phyloP scores from a whole-genome alignment of 2,797 vertebrate genomes.

The Gorsachius magnificus region DNA sequence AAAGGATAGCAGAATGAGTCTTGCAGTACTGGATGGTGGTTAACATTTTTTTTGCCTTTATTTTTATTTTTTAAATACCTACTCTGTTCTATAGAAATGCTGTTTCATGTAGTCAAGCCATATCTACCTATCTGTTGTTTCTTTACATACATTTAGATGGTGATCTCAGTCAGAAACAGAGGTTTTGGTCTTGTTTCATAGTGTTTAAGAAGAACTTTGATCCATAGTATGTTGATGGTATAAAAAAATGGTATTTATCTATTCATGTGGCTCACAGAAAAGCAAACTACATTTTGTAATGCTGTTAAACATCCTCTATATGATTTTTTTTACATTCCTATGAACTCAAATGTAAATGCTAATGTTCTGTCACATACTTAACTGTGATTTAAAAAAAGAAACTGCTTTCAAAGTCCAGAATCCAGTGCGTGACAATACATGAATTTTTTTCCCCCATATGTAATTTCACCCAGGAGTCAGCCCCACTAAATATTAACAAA shows the following conservation, averaged over 20 bases:
- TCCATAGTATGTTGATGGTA: not conserved
- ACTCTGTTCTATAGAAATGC: not conserved
- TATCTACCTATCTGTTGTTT: not conserved
- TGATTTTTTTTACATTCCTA: not conserved
- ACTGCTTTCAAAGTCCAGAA: not conserved
- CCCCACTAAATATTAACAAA: slow-evolving; percentile 42
- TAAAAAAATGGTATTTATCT: not conserved
- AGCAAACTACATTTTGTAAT: not conserved
- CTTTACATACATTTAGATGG: not conserved
- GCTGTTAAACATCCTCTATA: not conserved
- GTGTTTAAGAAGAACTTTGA: not conserved
- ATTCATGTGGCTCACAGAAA: not conserved
- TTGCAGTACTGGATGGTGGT: not conserved
- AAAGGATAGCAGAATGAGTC: not conserved
- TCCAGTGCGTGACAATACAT: not conserved
- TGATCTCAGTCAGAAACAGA: not conserved
- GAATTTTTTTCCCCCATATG: not conserved
- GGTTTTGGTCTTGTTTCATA: not conserved
- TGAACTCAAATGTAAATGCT: not conserved
- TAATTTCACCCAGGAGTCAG: slow-evolving; percentile 19
- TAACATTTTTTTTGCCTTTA: not conserved
- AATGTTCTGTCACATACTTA: not conserved
- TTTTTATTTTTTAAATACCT: not conserved
- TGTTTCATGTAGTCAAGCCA: not conserved
- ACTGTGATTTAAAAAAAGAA: not conserved